Base-by-base conservation (phyloP, 2,888 invertebrate genomes). In the Tinea semifulvella region DNA sequence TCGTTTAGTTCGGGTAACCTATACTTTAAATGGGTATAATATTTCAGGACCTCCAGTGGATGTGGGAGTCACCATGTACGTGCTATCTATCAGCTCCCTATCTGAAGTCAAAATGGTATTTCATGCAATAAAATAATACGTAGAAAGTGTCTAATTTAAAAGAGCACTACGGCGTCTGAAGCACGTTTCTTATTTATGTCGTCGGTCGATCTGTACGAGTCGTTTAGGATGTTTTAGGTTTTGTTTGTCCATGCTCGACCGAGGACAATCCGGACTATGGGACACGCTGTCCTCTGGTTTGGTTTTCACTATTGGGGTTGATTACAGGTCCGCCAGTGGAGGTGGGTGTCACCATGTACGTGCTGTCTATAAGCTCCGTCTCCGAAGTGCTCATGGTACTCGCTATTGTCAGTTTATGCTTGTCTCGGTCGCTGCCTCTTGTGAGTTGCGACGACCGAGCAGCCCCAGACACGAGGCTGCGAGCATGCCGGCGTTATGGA, bases 381-480 rank as follows among this genome's bases (percentile, higher is more conserved):
- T 96, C 95, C 83, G 96, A 96, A 90, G 96, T 95, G 83, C 91
- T 94, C 88, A 96, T 96, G 96, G 96, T 96, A 91, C 77, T 77
- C 79, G 31, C n/a, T 27, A 22, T 19, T 39, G 40, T 42, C 39
- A 14, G 13, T 17, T 43, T 25, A 52, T 55, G 56, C 56, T 56
- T 58, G 58, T 50, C 58, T 56, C 56, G 57, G 55, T 53, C 53
- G 52, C 53, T 51, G 50, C 53, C 3, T 36, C 18, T n/a, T 19
- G 14, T 14, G 13, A 14, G 31, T 4, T 10, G 35, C 19, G 44
- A 36, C 44, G 76, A 74, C 72, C 77, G 77, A 79, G 76, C 79
- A 77, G 77, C 79, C 79, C 77, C 65, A 79, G 77, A 75, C 58
- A 79, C 79, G 77, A 77, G 77, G 79, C 77, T 77, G 48, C 46